A percentile compares a stretch with the other conserved stretches of the same genome.
Conservation (phyloP, 2,888 invertebrate species). For the Drosophila phalerata region DNA sequence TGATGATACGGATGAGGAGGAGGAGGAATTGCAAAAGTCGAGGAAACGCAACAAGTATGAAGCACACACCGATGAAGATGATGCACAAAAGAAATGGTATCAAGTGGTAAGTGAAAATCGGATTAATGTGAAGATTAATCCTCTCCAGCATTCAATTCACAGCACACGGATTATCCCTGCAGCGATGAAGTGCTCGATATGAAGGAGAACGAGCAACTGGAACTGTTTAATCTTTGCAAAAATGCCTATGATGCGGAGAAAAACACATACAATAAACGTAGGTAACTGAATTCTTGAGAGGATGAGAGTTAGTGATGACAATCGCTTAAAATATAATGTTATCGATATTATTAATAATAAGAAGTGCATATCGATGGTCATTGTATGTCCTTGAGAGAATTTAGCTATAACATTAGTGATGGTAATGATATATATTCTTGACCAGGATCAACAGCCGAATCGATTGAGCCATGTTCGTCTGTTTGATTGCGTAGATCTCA, state of each 20-base stretch:
- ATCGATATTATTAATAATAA: background rate
- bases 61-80: conserved; percentile 61
- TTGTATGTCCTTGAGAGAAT: too few species aligned
- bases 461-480: too few species aligned
- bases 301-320: background rate
- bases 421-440: too few species aligned
- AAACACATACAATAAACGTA: conserved; percentile 79
- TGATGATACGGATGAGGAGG: conserved; percentile 20
- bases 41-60: conserved; percentile 59
- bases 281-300: conserved; percentile 8
- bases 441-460: too few species aligned
- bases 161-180: conserved; percentile 82
- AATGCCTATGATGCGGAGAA: conserved; percentile 81
- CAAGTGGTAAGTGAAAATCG: conserved; percentile 73
- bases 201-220: conserved; percentile 84
- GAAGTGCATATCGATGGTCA: background rate
- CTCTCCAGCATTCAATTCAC: background rate
- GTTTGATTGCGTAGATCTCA: too few species aligned
- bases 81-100: conserved; percentile 83
- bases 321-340: background rate
- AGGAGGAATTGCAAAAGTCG: conserved; percentile 28
- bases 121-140: background rate
- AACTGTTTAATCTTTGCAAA: conserved; percentile 82
- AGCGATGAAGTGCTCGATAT: conserved; percentile 82
- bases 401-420: too few species aligned